A percentile compares a stretch with the other conserved stretches of the same genome.
Conservation (phyloP, 2,113 vertebrate genomes). For the Potamarius usumacintae region DNA sequence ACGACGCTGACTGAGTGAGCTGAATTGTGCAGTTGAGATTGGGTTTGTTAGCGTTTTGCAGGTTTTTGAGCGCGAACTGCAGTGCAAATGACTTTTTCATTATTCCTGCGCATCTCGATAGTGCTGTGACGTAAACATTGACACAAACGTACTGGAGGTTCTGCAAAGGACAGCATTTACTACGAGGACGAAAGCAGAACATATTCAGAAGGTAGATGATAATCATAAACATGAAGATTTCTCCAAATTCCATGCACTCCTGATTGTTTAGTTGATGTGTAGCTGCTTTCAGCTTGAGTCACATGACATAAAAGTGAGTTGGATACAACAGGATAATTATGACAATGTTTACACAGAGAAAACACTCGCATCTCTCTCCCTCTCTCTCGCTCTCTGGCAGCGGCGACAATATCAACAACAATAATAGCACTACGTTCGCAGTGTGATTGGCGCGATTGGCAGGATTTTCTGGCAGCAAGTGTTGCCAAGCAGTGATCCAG, state of each 20-base stretch:
- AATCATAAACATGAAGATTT: neutral
- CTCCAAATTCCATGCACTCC: neutral
- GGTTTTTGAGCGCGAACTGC: neutral
- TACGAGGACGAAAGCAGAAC: neutral
- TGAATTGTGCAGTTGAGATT: neutral
- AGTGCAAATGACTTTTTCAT: neutral
- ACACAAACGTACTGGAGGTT: no score
- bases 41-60: neutral
- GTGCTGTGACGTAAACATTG: neutral
- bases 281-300: neutral
- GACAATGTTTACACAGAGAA: neutral
- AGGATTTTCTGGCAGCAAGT: slow-evolving; percentile 12
- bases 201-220: neutral
- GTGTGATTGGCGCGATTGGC: slow-evolving; percentile 28
- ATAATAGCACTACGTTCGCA: neutral
- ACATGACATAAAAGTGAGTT: neutral
- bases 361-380: neutral
- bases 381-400: neutral
- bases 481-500: slow-evolving; percentile 35
- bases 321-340: neutral
- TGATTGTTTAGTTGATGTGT: neutral
- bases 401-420: neutral
- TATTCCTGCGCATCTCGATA: neutral
- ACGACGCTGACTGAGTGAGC: neutral
- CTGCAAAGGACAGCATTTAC: neutral